Evolutionary conservation across 2,113 vertebrate genomes (phyloP), one percentile per base, ranked within the genome.

Genomic region (Eubucco bourcierii): DNA sequence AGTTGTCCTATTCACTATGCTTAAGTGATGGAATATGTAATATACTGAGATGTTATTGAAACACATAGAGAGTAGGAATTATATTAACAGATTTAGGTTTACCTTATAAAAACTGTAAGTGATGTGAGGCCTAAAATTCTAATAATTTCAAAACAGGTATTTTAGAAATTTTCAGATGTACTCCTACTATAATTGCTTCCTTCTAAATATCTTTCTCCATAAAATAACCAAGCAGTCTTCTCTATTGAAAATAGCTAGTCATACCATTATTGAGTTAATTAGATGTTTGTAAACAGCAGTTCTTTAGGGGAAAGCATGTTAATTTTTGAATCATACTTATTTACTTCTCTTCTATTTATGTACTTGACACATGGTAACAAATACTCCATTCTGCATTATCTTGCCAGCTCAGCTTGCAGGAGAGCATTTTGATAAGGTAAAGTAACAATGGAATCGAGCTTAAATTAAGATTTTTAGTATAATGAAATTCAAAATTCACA

Each of bases 391-490:
- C 73, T 77, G 55, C 66, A 79, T 91, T 96, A 95, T 96, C 96
- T 96, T 21, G 55, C 90, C 89, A 93, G 87, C 55, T 93, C 95
- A 95, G 93, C 95, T 95, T 93, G 81, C 79, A 77, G 83, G 46
- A 84, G n/a, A 94, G 63, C 61, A 75, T 94, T 92, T 89, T 87
- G 81, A 93, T 92, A 94, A 94, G 77, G 80, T 66, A 90, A 95
- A 90, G 24, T 24, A 89, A 92, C 75, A 96, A 93, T 89, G 68
- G 88, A 92, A 73, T 76, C 60, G 34, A 97, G 82, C 58, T 93
- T 88, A 95, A 94, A 95, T 93, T 90, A 96, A 93, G 88, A 97
- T 87, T 95, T 95, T 72, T 73, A 75, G 78, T 65, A 50, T 72
- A 93, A 95, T 83, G 77, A 56, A 92, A 74, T 44, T 85, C 61